These are phyloP conservation scores for Anadara kagoshimensis DNA, from an alignment of 1,140 invertebrate species.

Conservation along the genomic window DNA sequence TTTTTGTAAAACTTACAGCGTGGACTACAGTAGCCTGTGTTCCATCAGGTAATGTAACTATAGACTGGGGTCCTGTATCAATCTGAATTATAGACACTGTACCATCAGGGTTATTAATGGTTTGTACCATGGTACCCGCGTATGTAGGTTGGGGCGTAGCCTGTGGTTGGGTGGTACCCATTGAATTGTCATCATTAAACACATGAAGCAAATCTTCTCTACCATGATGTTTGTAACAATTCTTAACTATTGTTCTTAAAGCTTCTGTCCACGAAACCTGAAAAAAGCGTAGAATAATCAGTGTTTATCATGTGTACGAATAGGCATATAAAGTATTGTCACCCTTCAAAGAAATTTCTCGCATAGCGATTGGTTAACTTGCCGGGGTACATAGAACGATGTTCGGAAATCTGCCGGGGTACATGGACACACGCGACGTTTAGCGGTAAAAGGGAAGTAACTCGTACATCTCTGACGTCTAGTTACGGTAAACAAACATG, in stretches of 20 bases:
- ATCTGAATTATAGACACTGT: slow-evolving; percentile 97
- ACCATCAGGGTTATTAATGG: slow-evolving; percentile 96
- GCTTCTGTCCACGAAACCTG: slow-evolving; percentile 99
- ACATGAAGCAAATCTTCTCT: slow-evolving; percentile 95
- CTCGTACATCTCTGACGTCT: too few relatives aligned
- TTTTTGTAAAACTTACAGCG: slow-evolving; percentile 82
- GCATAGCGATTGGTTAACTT: too few relatives aligned
- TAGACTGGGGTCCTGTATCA: slow-evolving; percentile 85
- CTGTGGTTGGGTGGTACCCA: slow-evolving; percentile 18
- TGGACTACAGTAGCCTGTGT: slow-evolving; percentile 95
- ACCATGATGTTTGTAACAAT: slow-evolving; percentile 98
- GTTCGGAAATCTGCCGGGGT: too few relatives aligned
- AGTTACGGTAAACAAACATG: too few relatives aligned
- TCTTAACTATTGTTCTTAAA: slow-evolving; percentile 96
- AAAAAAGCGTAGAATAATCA: slow-evolving; percentile 23
- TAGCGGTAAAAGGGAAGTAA: too few relatives aligned
- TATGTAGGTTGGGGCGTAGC: slow-evolving; percentile 33
- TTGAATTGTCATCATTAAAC: slow-evolving; percentile 85
- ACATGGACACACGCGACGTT: too few relatives aligned
- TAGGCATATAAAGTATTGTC: too few relatives aligned
- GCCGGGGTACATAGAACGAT: too few relatives aligned
- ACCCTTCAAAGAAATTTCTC: too few relatives aligned
- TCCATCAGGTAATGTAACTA: slow-evolving; percentile 95
- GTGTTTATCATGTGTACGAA: not conserved
- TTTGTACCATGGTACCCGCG: slow-evolving; percentile 88